Conservation (phyloP, 2,888 invertebrate genomes). For the Selenia dentaria region DNA sequence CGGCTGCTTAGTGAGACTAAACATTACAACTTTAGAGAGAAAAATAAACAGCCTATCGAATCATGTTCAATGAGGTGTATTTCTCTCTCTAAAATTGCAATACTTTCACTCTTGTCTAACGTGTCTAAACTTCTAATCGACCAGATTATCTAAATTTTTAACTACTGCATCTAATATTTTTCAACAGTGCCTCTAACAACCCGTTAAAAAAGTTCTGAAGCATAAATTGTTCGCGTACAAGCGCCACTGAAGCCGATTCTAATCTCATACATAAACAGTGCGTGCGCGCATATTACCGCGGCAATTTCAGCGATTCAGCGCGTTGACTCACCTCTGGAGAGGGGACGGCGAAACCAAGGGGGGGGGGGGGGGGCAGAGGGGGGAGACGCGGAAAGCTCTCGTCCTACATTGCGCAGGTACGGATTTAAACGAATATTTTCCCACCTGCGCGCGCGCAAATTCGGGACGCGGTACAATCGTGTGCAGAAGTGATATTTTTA, state of each 20-base stretch:
- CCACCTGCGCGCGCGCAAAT: constrained; percentile 69
- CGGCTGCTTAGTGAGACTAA: no score
- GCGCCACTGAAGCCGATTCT: not conserved
- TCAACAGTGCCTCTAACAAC: no score
- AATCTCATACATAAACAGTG: constrained; percentile 8
- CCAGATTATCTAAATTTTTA: no score
- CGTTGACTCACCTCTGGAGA: constrained; percentile 54
- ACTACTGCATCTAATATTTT: no score
- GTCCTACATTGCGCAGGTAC: constrained; percentile 76
- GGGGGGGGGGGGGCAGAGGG: constrained; percentile 22
- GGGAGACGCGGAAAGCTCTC: constrained; percentile 65
- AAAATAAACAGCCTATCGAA: no score
- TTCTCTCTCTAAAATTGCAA: no score
- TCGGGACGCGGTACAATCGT: constrained; percentile 51
- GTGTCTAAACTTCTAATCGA: no score
- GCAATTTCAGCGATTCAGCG: constrained; percentile 38
- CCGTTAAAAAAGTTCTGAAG: no score
- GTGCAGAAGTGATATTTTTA: constrained; percentile 28
- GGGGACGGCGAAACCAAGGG: constrained; percentile 10
- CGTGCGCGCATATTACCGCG: constrained; percentile 6
- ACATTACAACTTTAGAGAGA: no score
- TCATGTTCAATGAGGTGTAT: no score
- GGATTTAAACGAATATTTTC: constrained; percentile 78
- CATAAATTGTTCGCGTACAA: no score
- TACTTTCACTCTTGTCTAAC: no score